A percentile compares a stretch with the other conserved stretches of the same genome.
These are phyloP conservation scores for Linurgus olivaceus DNA, from an alignment of 2,797 vertebrate genomes.

Conservation along the genomic window DNA sequence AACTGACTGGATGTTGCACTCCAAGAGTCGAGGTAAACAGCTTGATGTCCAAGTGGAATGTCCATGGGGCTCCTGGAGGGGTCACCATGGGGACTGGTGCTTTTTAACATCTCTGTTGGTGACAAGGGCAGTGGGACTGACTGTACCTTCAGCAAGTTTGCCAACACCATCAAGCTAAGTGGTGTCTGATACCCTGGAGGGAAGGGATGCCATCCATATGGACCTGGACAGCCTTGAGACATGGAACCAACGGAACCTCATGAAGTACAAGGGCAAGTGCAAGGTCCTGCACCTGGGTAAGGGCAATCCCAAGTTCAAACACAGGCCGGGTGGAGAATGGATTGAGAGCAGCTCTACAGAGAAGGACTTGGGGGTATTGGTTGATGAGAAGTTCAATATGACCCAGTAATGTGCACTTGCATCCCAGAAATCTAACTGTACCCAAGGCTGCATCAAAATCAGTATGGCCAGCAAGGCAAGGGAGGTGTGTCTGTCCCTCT, in stretches of 20 bases:
- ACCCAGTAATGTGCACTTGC: not conserved
- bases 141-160: not conserved
- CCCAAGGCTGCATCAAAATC: not conserved
- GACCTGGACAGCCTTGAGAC: not conserved
- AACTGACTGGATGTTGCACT: not conserved
- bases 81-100: fast-evolving
- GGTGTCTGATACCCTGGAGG: not conserved
- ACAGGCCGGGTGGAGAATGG: not conserved
- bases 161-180: not conserved
- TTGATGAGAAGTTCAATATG: not conserved
- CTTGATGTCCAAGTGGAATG: not conserved
- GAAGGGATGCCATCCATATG: not conserved
- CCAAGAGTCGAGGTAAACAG: fast-evolving
- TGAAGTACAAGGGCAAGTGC: not conserved
- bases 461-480: not conserved
- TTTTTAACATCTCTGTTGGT: not conserved
- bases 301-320: not conserved
- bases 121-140: not conserved
- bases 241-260: not conserved
- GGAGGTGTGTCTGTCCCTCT: not conserved
- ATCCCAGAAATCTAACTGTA: not conserved
- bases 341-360: not conserved
- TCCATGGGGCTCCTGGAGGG: not conserved
- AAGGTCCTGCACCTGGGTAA: not conserved
- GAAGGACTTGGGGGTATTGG: not conserved